Evolutionary conservation across 2,797 vertebrate species (phyloP).

Genomic region (Mastacembelus armatus): DNA sequence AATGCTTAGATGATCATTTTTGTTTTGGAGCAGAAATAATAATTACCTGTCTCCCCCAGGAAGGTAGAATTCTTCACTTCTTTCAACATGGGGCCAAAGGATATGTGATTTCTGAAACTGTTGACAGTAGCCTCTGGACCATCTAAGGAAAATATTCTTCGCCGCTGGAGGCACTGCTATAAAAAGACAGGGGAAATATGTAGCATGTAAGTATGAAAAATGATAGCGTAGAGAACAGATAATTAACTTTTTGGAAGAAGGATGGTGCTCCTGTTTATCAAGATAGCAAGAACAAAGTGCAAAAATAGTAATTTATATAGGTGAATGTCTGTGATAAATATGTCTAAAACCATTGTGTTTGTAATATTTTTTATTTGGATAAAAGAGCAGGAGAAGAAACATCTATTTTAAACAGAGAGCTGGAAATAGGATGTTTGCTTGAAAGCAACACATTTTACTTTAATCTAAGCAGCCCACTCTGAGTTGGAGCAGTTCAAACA

Average conservation of each 20-base stretch:
- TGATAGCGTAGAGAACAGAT: constrained; percentile 25
- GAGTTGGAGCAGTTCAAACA: constrained; percentile 27
- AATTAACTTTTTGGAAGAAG: constrained; percentile 50
- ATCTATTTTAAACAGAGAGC: constrained; percentile 19
- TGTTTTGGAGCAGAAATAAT: constrained; percentile 57
- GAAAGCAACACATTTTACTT: constrained; percentile 15
- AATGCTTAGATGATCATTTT: constrained; percentile 48
- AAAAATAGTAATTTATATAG: constrained; percentile 15
- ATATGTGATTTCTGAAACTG: constrained; percentile 72
- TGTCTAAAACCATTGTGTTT: constrained; percentile 24
- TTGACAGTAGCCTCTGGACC: constrained; percentile 42
- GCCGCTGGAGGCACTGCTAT: constrained; percentile 61
- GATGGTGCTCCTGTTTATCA: constrained; percentile 30
- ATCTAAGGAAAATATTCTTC: constrained; percentile 43
- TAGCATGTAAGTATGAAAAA: constrained; percentile 41
- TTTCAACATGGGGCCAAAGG: constrained; percentile 74
- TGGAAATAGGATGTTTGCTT: constrained; percentile 25
- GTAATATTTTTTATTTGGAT: constrained; percentile 22
- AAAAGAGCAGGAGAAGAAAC: constrained; percentile 11
- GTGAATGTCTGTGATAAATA: constrained; percentile 29
- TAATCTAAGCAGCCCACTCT: constrained; percentile 5
- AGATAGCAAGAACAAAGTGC: constrained; percentile 27
- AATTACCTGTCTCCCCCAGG: constrained; percentile 72
- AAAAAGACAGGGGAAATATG: constrained; percentile 35
- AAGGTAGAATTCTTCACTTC: constrained; percentile 66